phyloP scores from a whole-genome alignment of 2,888 invertebrate genomes.

The Troides oblongomaculatus region DNA sequence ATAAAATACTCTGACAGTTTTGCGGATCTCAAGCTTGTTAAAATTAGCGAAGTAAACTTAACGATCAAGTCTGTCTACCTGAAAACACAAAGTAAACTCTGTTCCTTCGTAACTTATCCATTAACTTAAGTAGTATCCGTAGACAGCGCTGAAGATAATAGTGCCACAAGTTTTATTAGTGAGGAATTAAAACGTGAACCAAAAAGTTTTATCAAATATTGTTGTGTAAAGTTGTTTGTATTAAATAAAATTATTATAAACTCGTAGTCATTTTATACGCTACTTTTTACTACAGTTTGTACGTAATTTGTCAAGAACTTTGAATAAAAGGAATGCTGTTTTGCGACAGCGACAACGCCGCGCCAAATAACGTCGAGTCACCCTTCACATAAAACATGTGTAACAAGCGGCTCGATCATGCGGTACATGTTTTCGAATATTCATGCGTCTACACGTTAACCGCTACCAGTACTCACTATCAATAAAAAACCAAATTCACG shows the following conservation, averaged over 20 bases:
- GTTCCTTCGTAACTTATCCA: constrained; percentile 78
- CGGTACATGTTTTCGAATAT: constrained; percentile 38
- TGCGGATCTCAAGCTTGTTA: constrained; percentile 73
- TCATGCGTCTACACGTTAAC: constrained; percentile 30
- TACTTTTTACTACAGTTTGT: constrained; percentile 20
- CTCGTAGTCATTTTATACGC: constrained; percentile 30
- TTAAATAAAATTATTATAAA: constrained; percentile 33
- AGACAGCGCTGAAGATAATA: constrained; percentile 71
- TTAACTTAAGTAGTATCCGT: constrained; percentile 80
- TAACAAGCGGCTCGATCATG: constrained; percentile 46
- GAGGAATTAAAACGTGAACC: constrained; percentile 65
- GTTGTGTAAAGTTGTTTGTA: constrained; percentile 43
- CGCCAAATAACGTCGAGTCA: constrained; percentile 48
- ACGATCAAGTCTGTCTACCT: constrained; percentile 78
- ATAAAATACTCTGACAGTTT: constrained; percentile 66
- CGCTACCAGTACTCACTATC: constrained; percentile 28
- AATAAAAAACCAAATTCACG: background rate
- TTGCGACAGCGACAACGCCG: constrained; percentile 34
- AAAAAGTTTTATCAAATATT: constrained; percentile 67
- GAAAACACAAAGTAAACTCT: constrained; percentile 79
- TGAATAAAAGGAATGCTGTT: constrained; percentile 42
- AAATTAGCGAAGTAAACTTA: constrained; percentile 79
- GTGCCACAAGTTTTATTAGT: constrained; percentile 53
- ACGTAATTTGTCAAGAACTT: constrained; percentile 40
- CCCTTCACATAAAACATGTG: constrained; percentile 47